Percentiles rank a stretch among this genome's conserved stretches.
phyloP scores from a whole-genome alignment of 2,888 invertebrate species.

The Drosophila cognata region DNA sequence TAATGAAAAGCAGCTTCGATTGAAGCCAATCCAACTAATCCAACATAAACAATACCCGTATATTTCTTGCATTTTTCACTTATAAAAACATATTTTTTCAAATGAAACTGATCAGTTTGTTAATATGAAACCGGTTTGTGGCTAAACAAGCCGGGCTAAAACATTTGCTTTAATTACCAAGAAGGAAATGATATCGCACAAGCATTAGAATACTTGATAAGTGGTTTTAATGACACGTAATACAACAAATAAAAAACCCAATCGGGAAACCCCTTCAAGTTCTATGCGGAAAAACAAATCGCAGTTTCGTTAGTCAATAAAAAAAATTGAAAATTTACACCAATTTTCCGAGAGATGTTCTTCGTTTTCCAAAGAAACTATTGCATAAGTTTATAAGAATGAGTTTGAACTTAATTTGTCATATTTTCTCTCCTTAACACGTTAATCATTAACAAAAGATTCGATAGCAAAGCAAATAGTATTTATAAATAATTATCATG shows the following conservation, averaged over 20 bases:
- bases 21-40: neutral
- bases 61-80: neutral
- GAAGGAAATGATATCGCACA: constrained; percentile 9
- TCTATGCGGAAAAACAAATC: neutral
- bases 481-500: constrained; percentile 3
- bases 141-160: constrained; percentile 12
- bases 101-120: neutral
- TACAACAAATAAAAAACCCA: neutral
- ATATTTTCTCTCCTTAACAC: neutral
- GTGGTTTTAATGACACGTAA: neutral
- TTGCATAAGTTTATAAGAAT: neutral
- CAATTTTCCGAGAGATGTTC: neutral
- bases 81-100: neutral
- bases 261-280: neutral
- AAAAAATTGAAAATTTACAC: neutral
- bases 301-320: neutral
- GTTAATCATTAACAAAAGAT: neutral
- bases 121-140: constrained; percentile 32
- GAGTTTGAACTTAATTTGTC: neutral
- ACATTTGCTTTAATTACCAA: constrained; percentile 7
- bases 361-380: neutral
- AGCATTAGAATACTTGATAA: constrained; percentile 1
- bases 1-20: constrained; percentile 11
- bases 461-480: constrained; percentile 16
- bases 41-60: neutral